Percentiles rank a stretch among this genome's conserved stretches.
Conservation (phyloP, 2,113 vertebrate genomes). For the Zapornia atra region DNA sequence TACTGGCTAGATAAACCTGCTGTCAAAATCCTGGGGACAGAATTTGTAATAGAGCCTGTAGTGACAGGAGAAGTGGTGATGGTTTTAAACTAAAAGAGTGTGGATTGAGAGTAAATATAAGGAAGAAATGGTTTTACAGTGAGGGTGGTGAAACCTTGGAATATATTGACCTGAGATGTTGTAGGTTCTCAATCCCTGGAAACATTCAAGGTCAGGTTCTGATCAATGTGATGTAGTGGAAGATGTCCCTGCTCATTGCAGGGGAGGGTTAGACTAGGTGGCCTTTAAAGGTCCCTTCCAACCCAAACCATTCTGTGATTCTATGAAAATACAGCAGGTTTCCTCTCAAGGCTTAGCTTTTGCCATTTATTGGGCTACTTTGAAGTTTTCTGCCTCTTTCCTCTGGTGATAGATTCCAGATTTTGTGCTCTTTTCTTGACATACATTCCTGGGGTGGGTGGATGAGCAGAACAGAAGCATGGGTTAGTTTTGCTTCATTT, state of each 20-base stretch:
- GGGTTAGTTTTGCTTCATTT: slow-evolving; percentile 32
- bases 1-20: not conserved
- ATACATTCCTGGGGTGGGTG: not conserved
- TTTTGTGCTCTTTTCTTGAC: not conserved
- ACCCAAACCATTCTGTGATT: not conserved
- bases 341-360: not conserved
- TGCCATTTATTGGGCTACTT: not conserved
- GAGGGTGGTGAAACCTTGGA: not conserved
- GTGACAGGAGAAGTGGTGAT: not conserved
- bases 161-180: not conserved
- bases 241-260: not conserved
- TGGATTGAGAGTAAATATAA: not conserved
- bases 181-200: not conserved
- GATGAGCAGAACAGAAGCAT: not conserved
- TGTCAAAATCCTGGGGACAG: not conserved
- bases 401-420: not conserved
- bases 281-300: not conserved
- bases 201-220: not conserved
- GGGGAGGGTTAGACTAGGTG: not conserved
- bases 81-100: not conserved
- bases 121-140: not conserved
- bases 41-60: not conserved
- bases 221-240: not conserved
- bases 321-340: not conserved
- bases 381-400: not conserved